Conservation (phyloP, 1,140 invertebrate species). For the Yoshiicerus persimilis region DNA sequence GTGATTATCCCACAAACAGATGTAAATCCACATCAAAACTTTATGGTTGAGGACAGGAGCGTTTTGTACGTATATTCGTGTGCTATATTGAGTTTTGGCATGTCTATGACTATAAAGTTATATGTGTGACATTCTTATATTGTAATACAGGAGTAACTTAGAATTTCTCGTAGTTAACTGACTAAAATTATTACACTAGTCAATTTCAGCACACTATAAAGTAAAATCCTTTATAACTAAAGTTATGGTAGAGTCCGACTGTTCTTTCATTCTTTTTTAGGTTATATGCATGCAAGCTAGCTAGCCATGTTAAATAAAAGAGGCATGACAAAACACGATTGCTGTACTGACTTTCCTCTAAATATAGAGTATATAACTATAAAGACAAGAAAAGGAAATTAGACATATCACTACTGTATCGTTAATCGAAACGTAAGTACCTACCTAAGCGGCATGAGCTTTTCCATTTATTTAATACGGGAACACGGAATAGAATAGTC, state of each 20-base stretch:
- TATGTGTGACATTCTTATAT: too few species aligned
- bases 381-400: slow-evolving; percentile 18
- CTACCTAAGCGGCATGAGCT: not conserved
- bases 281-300: not conserved
- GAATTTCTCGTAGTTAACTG: not conserved
- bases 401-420: not conserved
- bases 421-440: not conserved
- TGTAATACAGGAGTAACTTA: too few species aligned
- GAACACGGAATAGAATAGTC: not conserved
- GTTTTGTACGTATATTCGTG: not conserved
- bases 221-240: not conserved
- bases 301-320: not conserved
- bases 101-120: too few species aligned
- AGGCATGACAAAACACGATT: not conserved
- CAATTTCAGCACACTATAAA: not conserved
- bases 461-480: not conserved
- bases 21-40: not conserved
- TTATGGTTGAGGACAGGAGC: not conserved
- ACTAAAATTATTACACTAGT: not conserved
- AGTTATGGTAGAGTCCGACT: not conserved
- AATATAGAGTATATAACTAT: not conserved
- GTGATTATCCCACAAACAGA: not conserved
- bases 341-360: not conserved
- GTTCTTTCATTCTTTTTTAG: not conserved
- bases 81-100: too few species aligned